A percentile compares a stretch with the other conserved stretches of the same genome.
Conservation (phyloP, 2,888 invertebrate species). For the Hylaea fasciaria region DNA sequence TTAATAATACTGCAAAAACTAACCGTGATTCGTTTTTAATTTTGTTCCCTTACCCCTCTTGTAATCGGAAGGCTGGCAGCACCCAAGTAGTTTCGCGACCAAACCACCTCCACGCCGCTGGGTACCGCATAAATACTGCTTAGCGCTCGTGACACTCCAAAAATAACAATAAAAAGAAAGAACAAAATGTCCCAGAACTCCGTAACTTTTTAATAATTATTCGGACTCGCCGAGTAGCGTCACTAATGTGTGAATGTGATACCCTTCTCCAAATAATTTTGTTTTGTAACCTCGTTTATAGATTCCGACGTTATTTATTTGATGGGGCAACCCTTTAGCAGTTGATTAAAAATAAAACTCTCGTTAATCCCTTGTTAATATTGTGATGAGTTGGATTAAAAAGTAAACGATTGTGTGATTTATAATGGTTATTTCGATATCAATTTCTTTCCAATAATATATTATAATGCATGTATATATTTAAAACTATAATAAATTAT, state of each 20-base stretch:
- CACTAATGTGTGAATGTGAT: conserved; percentile 80
- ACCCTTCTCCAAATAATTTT: conserved; percentile 76
- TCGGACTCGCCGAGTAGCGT: conserved; percentile 75
- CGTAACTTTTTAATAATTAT: conserved; percentile 79
- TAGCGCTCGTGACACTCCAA: conserved; percentile 75
- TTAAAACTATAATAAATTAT: too few relatives aligned
- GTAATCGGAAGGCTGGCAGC: conserved; percentile 16
- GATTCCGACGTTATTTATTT: conserved; percentile 78
- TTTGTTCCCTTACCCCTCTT: conserved; percentile 28
- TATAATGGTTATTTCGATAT: not conserved
- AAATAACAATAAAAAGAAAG: conserved; percentile 61
- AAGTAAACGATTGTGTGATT: conserved; percentile 15
- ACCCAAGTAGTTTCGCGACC: conserved; percentile 59
- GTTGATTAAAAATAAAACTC: conserved; percentile 31
- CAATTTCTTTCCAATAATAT: not conserved
- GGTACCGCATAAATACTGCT: conserved; percentile 84
- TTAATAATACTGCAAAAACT: too few relatives aligned
- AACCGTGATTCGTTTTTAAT: too few relatives aligned
- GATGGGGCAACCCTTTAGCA: conserved; percentile 55
- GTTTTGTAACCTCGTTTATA: conserved; percentile 79
- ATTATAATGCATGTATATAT: not conserved
- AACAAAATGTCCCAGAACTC: conserved; percentile 47
- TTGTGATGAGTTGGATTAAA: conserved; percentile 28
- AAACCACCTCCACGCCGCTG: conserved; percentile 71
- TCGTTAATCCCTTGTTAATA: conserved; percentile 37